A percentile compares a stretch with the other conserved stretches of the same genome.
phyloP scores from a whole-genome alignment of 1,140 invertebrate species.

The Trichonephila clavata region DNA sequence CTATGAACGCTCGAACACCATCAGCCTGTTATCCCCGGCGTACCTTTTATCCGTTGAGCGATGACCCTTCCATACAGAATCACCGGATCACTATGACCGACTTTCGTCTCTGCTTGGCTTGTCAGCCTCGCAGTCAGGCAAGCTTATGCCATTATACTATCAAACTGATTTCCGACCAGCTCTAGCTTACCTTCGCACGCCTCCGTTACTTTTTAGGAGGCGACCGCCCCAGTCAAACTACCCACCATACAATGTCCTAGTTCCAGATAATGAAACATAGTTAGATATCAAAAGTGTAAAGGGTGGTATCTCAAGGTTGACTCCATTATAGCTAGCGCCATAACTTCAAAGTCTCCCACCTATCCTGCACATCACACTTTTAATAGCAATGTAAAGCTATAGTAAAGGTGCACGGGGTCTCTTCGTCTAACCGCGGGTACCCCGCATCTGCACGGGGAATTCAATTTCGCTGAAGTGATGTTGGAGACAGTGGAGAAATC shows the following conservation, averaged over 20 bases:
- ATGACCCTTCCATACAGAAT: constrained; percentile 77
- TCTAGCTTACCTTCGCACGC: constrained; percentile 78
- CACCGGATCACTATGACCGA: constrained; percentile 78
- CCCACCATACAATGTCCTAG: constrained; percentile 78
- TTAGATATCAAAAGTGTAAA: constrained; percentile 59
- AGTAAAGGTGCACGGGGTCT: constrained; percentile 77
- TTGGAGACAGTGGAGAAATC: constrained; percentile 78
- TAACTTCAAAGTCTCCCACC: no score
- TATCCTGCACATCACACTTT: constrained; percentile 73
- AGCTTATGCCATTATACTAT: constrained; percentile 77
- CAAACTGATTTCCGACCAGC: constrained; percentile 74
- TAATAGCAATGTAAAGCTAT: constrained; percentile 77
- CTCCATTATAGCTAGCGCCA: no score
- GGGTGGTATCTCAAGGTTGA: no score
- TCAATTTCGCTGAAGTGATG: background rate
- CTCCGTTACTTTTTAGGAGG: constrained; percentile 80
- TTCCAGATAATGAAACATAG: background rate
- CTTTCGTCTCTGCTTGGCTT: constrained; percentile 78
- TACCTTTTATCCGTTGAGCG: constrained; percentile 79
- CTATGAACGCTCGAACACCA: constrained; percentile 78
- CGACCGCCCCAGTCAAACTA: constrained; percentile 80
- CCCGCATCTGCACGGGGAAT: background rate
- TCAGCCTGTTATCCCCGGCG: constrained; percentile 78
- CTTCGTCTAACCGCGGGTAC: background rate
- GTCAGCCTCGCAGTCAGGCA: constrained; percentile 76